A percentile compares a stretch with the other conserved stretches of the same genome.
Conservation (phyloP, 2,888 invertebrate genomes). For the Phalera bucephala region DNA sequence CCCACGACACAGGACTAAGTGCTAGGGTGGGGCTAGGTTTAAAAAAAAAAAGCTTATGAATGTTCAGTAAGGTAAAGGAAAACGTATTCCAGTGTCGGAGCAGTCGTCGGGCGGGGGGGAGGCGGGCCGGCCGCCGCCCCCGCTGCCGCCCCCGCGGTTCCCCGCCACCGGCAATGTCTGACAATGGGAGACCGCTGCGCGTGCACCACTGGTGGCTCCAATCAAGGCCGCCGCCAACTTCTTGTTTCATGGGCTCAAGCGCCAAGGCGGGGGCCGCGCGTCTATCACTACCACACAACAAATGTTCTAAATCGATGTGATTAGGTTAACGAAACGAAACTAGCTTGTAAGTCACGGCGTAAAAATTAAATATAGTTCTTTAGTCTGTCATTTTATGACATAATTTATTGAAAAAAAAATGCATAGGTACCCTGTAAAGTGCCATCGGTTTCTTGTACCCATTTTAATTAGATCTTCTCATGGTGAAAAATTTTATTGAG, state of each 20-base stretch:
- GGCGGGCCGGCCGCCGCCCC: constrained; percentile 89
- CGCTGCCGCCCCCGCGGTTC: constrained; percentile 91
- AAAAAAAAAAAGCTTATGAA: too few relatives aligned
- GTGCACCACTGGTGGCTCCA: constrained; percentile 83
- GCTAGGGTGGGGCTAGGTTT: too few relatives aligned
- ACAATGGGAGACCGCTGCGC: constrained; percentile 87
- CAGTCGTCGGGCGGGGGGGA: constrained; percentile 90
- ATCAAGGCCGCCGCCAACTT: constrained; percentile 87
- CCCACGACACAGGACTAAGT: too few relatives aligned
- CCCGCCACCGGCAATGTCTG: constrained; percentile 89
- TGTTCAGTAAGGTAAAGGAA: constrained; percentile 4
- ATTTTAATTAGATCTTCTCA: constrained; percentile 63
- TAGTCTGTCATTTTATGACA: constrained; percentile 80
- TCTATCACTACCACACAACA: constrained; percentile 79
- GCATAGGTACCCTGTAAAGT: constrained; percentile 75
- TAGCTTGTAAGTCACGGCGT: constrained; percentile 76
- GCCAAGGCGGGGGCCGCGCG: constrained; percentile 68
- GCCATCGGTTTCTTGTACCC: constrained; percentile 73
- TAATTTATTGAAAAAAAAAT: constrained; percentile 59
- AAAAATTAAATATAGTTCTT: constrained; percentile 66
- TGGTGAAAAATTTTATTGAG: constrained; percentile 47
- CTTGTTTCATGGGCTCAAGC: constrained; percentile 86
- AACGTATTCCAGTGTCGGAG: constrained; percentile 89
- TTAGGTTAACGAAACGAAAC: constrained; percentile 73
- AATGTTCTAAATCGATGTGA: constrained; percentile 83